These are phyloP conservation scores for Plagiodera versicolora DNA, from an alignment of 2,888 invertebrate genomes.

Conservation along the genomic window DNA sequence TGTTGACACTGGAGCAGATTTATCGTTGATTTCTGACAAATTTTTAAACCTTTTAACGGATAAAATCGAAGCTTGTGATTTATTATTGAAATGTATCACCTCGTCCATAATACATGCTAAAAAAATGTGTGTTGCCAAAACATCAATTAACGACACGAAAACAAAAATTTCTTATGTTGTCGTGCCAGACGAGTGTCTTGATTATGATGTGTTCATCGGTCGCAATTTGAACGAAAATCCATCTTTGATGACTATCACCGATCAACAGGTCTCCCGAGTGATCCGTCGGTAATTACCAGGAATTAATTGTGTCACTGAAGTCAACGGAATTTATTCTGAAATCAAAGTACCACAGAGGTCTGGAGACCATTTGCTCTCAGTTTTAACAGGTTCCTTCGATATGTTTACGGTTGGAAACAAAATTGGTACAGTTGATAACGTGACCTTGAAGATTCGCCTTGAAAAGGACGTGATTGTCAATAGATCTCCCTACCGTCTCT, in stretches of 20 bases:
- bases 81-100: not conserved
- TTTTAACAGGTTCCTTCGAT: conserved; percentile 11
- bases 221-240: conserved; percentile 22
- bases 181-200: not conserved
- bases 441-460: conserved; percentile 17
- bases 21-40: not conserved
- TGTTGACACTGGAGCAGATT: conserved; percentile 2
- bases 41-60: not conserved
- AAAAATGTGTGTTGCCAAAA: not conserved
- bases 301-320: conserved; percentile 15
- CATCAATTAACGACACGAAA: not conserved
- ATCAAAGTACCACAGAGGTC: conserved; percentile 19
- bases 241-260: conserved; percentile 21
- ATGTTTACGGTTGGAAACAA: conserved; percentile 28
- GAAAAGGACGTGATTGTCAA: conserved; percentile 17
- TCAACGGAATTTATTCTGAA: conserved; percentile 8
- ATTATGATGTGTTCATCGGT: conserved; percentile 6
- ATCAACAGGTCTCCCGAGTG: conserved; percentile 21
- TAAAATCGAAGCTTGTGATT: not conserved
- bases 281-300: conserved; percentile 14
- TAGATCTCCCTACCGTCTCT: conserved; percentile 37
- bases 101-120: not conserved
- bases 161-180: too few relatives aligned
- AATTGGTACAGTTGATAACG: conserved; percentile 24
- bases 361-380: conserved; percentile 3